These are phyloP conservation scores for Lagria hirta DNA, from an alignment of 2,888 invertebrate genomes.

Conservation along the genomic window DNA sequence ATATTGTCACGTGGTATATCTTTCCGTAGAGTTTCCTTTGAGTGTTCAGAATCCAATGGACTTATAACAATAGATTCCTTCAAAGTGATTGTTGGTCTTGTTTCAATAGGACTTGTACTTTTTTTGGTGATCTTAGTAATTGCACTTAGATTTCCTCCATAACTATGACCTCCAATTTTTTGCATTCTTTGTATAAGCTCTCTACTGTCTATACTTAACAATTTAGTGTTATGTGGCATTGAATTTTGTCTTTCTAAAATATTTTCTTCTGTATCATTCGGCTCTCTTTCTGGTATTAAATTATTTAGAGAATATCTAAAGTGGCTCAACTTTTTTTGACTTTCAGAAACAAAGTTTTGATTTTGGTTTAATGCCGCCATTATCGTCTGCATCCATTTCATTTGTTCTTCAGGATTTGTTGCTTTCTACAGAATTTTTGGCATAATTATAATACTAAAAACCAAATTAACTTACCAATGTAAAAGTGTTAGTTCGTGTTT, in stretches of 20 bases:
- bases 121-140: conserved; percentile 28
- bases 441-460: no score
- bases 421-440: conserved; percentile 51
- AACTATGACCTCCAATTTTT: conserved; percentile 45
- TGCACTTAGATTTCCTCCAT: conserved; percentile 41
- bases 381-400: conserved; percentile 58
- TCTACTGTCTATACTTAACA: conserved; percentile 20
- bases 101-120: not conserved
- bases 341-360: conserved; percentile 31
- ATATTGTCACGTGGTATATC: conserved; percentile 12
- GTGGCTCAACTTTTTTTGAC: conserved; percentile 42
- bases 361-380: conserved; percentile 52
- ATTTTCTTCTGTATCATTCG: conserved; percentile 12
- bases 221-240: conserved; percentile 21
- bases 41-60: not conserved
- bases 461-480: conserved; percentile 50
- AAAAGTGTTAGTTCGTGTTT: conserved; percentile 53
- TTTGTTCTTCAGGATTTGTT: conserved; percentile 54
- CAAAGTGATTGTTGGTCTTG: not conserved
- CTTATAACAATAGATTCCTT: not conserved
- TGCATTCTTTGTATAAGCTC: conserved; percentile 44
- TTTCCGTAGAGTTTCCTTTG: not conserved
- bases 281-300: conserved; percentile 23
- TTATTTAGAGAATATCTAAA: conserved; percentile 53
- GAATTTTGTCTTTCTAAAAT: conserved; percentile 32